phyloP scores from a whole-genome alignment of 2,888 invertebrate genomes.

The Reticulitermes lucifugus region DNA sequence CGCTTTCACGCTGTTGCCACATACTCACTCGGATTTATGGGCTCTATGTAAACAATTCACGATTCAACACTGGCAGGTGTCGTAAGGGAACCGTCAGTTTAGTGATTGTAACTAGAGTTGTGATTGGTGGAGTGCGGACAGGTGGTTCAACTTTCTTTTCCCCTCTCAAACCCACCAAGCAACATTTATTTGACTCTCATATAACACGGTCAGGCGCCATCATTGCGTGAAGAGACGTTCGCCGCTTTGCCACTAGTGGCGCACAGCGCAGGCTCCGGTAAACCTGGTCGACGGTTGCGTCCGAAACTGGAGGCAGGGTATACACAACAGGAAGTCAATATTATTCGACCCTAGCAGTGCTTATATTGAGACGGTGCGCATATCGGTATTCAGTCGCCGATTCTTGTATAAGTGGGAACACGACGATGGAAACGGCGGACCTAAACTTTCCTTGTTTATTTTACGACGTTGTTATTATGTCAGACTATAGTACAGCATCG shows the following conservation, averaged over 20 bases:
- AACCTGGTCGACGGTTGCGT: not conserved
- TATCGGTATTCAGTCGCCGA: too few species aligned
- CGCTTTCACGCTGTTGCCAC: not conserved
- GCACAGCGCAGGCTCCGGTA: not conserved
- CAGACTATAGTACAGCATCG: too few species aligned
- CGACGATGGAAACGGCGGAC: too few species aligned
- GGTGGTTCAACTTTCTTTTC: not conserved
- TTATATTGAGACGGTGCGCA: not conserved
- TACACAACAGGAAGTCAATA: not conserved
- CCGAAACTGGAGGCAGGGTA: not conserved
- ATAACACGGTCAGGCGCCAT: not conserved
- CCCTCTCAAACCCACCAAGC: not conserved
- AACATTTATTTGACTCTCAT: not conserved
- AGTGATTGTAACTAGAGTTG: not conserved
- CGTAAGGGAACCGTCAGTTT: not conserved
- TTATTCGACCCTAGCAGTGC: not conserved
- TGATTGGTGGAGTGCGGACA: not conserved
- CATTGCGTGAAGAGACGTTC: not conserved
- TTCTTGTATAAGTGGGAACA: too few species aligned
- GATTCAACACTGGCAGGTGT: constrained; percentile 1
- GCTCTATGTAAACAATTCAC: not conserved
- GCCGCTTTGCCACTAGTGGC: not conserved
- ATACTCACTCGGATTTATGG: not conserved
- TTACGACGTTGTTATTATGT: too few species aligned
- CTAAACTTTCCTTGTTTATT: too few species aligned